These are phyloP conservation scores for Xiphophorus hellerii DNA, from an alignment of 2,113 vertebrate species.

Conservation along the genomic window DNA sequence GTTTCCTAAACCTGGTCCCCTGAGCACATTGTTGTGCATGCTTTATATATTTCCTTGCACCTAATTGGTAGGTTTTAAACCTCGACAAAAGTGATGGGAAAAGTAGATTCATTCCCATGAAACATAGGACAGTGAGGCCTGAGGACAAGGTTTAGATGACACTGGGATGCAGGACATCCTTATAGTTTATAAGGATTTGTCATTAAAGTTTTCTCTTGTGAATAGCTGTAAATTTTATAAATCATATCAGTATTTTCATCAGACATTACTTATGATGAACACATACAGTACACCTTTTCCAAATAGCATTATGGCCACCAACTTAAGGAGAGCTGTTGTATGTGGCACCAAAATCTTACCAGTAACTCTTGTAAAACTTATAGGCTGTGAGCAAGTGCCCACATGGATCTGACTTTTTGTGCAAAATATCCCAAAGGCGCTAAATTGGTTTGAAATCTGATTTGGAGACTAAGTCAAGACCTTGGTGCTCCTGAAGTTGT, in stretches of 20 bases:
- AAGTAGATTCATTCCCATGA: neutral
- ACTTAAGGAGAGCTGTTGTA: too few relatives aligned
- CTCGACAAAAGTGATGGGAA: neutral
- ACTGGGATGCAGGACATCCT: neutral
- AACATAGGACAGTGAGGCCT: neutral
- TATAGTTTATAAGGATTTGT: neutral
- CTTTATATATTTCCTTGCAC: neutral
- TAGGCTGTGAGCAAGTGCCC: too few relatives aligned
- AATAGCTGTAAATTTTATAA: neutral
- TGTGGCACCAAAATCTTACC: too few relatives aligned
- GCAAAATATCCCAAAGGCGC: too few relatives aligned
- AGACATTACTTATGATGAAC: neutral
- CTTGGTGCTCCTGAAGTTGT: too few relatives aligned
- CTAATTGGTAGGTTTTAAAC: neutral
- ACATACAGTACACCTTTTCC: too few relatives aligned
- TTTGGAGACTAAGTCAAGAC: too few relatives aligned
- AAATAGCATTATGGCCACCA: too few relatives aligned
- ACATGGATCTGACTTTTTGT: too few relatives aligned
- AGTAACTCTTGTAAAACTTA: too few relatives aligned
- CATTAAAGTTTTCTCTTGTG: neutral
- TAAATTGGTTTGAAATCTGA: too few relatives aligned
- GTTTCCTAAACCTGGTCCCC: neutral
- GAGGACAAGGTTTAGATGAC: neutral
- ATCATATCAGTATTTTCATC: neutral
- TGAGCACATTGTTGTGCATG: neutral